A percentile compares a stretch with the other conserved stretches of the same genome.
Conservation (phyloP, 1,140 invertebrate species). For the Halyomorpha halys region DNA sequence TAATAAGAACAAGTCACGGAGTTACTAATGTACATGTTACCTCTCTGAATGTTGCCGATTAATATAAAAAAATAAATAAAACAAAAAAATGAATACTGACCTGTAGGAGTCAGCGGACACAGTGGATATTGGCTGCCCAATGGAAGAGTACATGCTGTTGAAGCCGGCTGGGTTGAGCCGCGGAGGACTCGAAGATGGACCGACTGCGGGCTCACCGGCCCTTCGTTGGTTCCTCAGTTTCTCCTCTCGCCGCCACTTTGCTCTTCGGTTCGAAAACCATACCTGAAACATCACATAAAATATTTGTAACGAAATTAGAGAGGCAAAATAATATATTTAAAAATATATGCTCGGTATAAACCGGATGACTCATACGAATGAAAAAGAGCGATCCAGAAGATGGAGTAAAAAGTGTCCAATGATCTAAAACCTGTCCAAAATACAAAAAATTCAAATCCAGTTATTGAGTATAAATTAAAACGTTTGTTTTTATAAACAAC, state of each 20-base stretch:
- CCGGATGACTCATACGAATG: no score
- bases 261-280: conserved; percentile 96
- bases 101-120: conserved; percentile 84
- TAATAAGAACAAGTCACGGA: no score
- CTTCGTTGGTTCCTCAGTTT: conserved; percentile 85
- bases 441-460: no score
- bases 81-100: conserved; percentile 40
- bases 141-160: conserved; percentile 90
- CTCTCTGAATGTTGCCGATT: no score
- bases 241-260: conserved; percentile 96
- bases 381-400: no score
- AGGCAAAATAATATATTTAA: neutral
- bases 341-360: no score
- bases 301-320: neutral
- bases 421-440: no score
- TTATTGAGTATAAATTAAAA: no score
- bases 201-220: conserved; percentile 38
- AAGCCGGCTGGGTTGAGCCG: conserved; percentile 73
- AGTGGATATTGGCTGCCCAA: conserved; percentile 84
- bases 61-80: no score
- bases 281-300: conserved; percentile 49
- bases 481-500: no score
- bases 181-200: conserved; percentile 45
- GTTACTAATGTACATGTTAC: no score
- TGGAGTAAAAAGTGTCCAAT: no score